These are phyloP conservation scores for Phocides pigmalion DNA, from an alignment of 1,140 invertebrate genomes.

Conservation along the genomic window DNA sequence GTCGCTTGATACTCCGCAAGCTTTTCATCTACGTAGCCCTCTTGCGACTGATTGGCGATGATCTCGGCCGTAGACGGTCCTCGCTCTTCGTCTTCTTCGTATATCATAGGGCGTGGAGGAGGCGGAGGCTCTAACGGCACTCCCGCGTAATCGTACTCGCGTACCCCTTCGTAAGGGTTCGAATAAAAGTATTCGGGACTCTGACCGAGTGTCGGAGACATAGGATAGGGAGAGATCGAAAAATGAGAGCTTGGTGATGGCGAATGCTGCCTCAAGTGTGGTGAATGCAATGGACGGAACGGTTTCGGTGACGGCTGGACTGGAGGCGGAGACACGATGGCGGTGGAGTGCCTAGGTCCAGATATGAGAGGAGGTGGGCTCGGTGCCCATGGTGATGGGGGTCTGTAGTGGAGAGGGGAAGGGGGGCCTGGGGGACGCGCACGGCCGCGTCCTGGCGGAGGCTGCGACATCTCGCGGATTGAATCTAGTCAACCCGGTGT, in stretches of 20 bases:
- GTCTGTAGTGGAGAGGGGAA: slow-evolving; percentile 85
- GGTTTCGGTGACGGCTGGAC: slow-evolving; percentile 74
- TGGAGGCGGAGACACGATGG: slow-evolving; percentile 78
- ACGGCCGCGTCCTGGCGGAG: slow-evolving; percentile 80
- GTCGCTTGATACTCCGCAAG: slow-evolving; percentile 96
- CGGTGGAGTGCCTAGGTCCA: slow-evolving; percentile 81
- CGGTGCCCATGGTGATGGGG: slow-evolving; percentile 86
- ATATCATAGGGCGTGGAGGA: slow-evolving; percentile 84
- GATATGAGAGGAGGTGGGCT: slow-evolving; percentile 86
- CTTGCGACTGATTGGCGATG: slow-evolving; percentile 95
- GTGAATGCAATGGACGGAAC: slow-evolving; percentile 84
- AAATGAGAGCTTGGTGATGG: slow-evolving; percentile 78
- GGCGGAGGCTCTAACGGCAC: slow-evolving; percentile 88
- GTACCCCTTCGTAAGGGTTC: slow-evolving; percentile 84
- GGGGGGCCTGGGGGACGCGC: slow-evolving; percentile 76
- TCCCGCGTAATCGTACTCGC: slow-evolving; percentile 86
- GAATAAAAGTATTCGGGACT: slow-evolving; percentile 87
- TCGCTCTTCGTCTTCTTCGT: slow-evolving; percentile 87
- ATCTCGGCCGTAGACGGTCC: slow-evolving; percentile 95
- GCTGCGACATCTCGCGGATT: slow-evolving; percentile 85
- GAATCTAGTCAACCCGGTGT: slow-evolving; percentile 80
- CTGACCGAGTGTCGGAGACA: slow-evolving; percentile 84
- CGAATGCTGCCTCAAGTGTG: slow-evolving; percentile 72
- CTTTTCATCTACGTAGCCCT: slow-evolving; percentile 95
- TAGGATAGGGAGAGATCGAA: slow-evolving; percentile 79